Conservation (phyloP, 2,888 invertebrate species). For the Mesodorylaimus sp. region DNA sequence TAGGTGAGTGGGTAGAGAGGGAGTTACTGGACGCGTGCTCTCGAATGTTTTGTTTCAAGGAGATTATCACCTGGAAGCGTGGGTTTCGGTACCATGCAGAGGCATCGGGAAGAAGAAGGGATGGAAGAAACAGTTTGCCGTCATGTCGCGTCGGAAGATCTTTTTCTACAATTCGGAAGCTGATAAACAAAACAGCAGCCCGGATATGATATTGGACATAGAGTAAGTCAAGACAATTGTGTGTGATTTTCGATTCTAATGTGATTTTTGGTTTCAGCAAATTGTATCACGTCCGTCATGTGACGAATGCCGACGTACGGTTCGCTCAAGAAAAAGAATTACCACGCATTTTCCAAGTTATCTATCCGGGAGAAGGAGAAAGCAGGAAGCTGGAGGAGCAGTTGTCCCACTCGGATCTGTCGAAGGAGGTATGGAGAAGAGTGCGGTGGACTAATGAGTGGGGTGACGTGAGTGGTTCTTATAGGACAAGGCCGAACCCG, state of each 20-base stretch:
- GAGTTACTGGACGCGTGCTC: background rate
- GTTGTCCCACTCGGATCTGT: background rate
- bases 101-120: constrained; percentile 48
- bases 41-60: background rate
- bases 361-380: constrained; percentile 92
- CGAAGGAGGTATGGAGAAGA: background rate
- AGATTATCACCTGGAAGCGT: constrained; percentile 57
- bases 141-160: constrained; percentile 85
- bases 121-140: constrained; percentile 90
- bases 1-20: background rate
- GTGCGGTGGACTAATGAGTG: background rate
- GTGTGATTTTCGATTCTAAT: background rate
- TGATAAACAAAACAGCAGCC: constrained; percentile 82
- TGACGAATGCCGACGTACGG: constrained; percentile 96
- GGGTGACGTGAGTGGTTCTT: background rate
- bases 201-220: constrained; percentile 79
- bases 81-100: constrained; percentile 78
- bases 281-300: constrained; percentile 92
- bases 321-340: constrained; percentile 96
- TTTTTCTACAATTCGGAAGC: constrained; percentile 70
- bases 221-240: constrained; percentile 43
- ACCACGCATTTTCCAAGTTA: constrained; percentile 83
- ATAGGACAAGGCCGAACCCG: constrained; percentile 2
- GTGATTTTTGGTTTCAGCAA: too few relatives aligned
- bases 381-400: constrained; percentile 26